A percentile compares a stretch with the other conserved stretches of the same genome.
phyloP scores from a whole-genome alignment of 2,113 vertebrate genomes.

The Paradoxurus hermaphroditus region DNA sequence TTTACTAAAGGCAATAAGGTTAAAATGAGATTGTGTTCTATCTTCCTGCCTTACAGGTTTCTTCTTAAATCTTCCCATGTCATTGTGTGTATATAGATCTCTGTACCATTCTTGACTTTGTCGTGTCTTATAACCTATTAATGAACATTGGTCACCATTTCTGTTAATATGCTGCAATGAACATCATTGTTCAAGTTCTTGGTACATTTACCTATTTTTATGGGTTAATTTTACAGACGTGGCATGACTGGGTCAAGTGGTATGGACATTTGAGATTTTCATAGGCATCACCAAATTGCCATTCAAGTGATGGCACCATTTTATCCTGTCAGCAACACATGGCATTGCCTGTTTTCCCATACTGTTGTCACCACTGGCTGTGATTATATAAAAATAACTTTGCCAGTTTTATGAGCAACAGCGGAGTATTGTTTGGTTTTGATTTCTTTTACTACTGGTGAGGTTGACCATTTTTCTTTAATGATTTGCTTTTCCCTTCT shows the following conservation, averaged over 20 bases:
- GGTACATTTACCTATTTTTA: background rate
- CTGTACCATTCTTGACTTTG: background rate
- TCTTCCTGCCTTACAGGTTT: background rate
- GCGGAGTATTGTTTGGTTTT: background rate
- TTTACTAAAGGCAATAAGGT: background rate
- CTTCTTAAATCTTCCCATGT: background rate
- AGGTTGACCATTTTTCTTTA: background rate
- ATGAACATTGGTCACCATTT: background rate
- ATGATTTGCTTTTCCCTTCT: background rate
- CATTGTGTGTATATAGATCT: background rate
- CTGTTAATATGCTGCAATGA: background rate
- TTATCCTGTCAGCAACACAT: background rate
- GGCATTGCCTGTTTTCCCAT: background rate
- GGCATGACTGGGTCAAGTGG: background rate
- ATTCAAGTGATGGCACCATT: rapidly evolving
- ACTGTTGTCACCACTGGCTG: background rate
- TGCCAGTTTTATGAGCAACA: background rate
- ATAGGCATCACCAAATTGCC: background rate
- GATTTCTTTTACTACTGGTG: background rate
- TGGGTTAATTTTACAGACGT: background rate
- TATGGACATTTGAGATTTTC: background rate
- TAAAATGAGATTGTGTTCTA: background rate
- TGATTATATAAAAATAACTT: background rate
- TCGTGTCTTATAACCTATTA: background rate
- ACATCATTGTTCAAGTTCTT: background rate